Evolutionary conservation across 2,888 invertebrate species (phyloP).

Genomic region (Dasysyrphus albostriatus): DNA sequence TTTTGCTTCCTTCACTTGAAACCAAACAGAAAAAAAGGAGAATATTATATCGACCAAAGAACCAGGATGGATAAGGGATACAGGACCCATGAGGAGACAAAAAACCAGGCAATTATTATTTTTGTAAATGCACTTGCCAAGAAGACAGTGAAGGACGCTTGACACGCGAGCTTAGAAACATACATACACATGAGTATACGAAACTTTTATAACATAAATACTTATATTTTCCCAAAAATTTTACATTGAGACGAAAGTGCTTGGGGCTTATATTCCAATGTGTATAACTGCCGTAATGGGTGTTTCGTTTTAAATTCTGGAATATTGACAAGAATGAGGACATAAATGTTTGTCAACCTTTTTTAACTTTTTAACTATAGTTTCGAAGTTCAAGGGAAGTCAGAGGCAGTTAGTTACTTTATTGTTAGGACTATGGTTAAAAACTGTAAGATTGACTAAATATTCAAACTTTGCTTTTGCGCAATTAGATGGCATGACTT

Average conservation of each 20-base stretch:
- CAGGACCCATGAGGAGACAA: constrained; percentile 35
- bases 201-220: background rate
- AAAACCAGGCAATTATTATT: constrained; percentile 67
- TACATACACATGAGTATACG: background rate
- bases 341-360: too few species aligned
- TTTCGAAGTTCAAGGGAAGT: too few species aligned
- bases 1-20: constrained; percentile 48
- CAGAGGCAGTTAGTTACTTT: too few species aligned
- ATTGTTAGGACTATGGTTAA: too few species aligned
- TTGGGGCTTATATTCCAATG: background rate
- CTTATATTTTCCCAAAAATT: background rate
- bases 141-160: constrained; percentile 54
- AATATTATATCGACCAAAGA: constrained; percentile 32
- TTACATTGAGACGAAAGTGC: background rate
- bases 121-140: constrained; percentile 59
- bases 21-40: constrained; percentile 1
- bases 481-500: too few species aligned
- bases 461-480: too few species aligned
- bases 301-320: background rate
- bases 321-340: background rate
- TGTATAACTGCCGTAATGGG: background rate
- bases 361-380: too few species aligned
- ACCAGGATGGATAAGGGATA: constrained; percentile 14
- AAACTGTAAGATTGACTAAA: too few species aligned
- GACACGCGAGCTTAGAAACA: constrained; percentile 39